Percentiles rank a stretch among this genome's conserved stretches.
Conservation (phyloP, 92 coral and sea anemone genomes). For the Blastomussa wellsi region DNA sequence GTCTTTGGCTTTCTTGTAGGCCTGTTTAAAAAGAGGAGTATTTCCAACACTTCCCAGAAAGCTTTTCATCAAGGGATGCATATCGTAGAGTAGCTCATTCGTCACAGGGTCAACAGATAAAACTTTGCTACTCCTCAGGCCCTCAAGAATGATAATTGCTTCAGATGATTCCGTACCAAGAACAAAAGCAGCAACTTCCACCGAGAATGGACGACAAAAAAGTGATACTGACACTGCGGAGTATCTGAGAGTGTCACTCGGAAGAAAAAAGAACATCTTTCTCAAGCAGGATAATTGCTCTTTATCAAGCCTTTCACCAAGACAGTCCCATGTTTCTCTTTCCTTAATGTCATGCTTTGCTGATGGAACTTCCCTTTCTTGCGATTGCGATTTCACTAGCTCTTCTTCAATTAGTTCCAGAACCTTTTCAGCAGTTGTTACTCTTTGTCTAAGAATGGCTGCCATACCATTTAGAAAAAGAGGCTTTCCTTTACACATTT, state of each 20-base stretch:
- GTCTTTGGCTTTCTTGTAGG: slow-evolving; percentile 50
- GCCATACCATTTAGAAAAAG: slow-evolving; percentile 36
- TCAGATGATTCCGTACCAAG: slow-evolving; percentile 3
- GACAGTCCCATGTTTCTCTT: background rate
- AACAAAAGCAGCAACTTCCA: slow-evolving; percentile 11
- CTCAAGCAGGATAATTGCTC: slow-evolving; percentile 8
- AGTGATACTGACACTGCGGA: slow-evolving; percentile 23
- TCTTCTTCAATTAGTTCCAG: background rate
- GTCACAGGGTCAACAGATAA: slow-evolving; percentile 29
- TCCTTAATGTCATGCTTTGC: background rate
- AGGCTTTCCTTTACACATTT: slow-evolving; percentile 41
- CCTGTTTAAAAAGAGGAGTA: slow-evolving; percentile 3
- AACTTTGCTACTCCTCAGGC: slow-evolving; percentile 17
- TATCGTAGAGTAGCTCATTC: slow-evolving; percentile 55
- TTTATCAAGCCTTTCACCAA: slow-evolving; percentile 12
- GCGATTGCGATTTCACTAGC: background rate
- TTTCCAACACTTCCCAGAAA: slow-evolving; percentile 29
- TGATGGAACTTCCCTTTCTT: background rate
- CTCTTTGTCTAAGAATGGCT: slow-evolving; percentile 10
- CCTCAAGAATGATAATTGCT: slow-evolving; percentile 22
- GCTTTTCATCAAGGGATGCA: slow-evolving; percentile 52
- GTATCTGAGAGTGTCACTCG: slow-evolving; percentile 3
- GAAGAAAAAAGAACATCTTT: slow-evolving; percentile 26
- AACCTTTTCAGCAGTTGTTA: background rate
- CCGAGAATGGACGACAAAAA: slow-evolving; percentile 29